Base-by-base conservation (phyloP, 2,888 invertebrate genomes). In the Dicranocentrus wangi region DNA sequence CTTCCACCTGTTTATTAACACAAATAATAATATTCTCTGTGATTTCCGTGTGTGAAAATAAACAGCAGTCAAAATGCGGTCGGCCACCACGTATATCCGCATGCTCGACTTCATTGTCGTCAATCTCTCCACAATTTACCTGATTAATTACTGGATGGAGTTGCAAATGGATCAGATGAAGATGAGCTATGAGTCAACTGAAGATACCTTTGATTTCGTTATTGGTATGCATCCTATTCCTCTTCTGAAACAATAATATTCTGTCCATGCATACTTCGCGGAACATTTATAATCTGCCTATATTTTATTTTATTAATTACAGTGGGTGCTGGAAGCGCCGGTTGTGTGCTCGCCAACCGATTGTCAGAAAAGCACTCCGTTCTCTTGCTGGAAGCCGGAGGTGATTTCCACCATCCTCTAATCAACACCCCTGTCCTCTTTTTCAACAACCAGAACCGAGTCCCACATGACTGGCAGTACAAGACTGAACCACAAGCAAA, bases 91-190 rank as follows among this genome's bases (percentile, higher is more conserved):
- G n/a, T 79, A 71, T 77, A 70, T 82, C 17, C 72, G 77, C 3
- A 60, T 82, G 58, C 58, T 84, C 42, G 84, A 84, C 51, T 82
- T 82, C 73, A 21, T 84, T 58, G 73, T 84, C 21, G 55, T 81
- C 21, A 82, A 82, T 58, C 60, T 84, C 7, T 77, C 84, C 0
- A 82, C 84, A 1, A 71, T 84, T 27, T 84, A 82, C 53, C 51
- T 84, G 53, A 53, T 84, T 1, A 82, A 84, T 32, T 84, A 84
- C 58, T 84, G 76, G 73, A 82, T 84, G 81, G 84, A 84, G 53
- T 55, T 84, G 47, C 80, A 81, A 51, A 75, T 84, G 82, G 84
- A 84, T 75, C 76, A 81, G 28, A 55, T 84, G 66, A 81, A 82
- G 65, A 82, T 81, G 65, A 55, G 27, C 17, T 78, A 75, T 70